Conservation (phyloP, 2,888 invertebrate genomes). For the Ophion costatus region DNA sequence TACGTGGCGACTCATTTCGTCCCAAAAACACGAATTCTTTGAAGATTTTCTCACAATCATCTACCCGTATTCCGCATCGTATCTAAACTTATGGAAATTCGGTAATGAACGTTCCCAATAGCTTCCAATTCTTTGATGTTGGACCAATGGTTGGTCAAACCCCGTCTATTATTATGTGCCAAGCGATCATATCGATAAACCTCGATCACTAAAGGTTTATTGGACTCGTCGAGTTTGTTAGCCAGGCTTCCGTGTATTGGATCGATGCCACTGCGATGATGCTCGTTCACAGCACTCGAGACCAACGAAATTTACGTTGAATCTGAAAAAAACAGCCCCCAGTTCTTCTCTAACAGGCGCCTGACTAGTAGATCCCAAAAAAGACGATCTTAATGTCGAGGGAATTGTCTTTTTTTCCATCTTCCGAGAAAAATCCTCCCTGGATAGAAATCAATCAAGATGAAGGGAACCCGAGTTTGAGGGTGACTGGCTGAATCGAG, state of each 20-base stretch:
- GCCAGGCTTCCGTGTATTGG: too few relatives aligned
- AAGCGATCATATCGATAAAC: too few relatives aligned
- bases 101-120: too few relatives aligned
- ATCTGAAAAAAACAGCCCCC: not conserved
- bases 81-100: too few relatives aligned
- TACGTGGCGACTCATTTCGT: not conserved
- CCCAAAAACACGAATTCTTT: not conserved
- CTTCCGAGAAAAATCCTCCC: conserved; percentile 50
- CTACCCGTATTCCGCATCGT: not conserved
- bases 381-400: conserved; percentile 13
- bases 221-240: too few relatives aligned
- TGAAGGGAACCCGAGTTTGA: conserved; percentile 24
- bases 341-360: too few relatives aligned
- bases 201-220: too few relatives aligned
- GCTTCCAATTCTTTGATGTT: too few relatives aligned
- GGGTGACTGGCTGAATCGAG: conserved; percentile 55
- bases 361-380: not conserved
- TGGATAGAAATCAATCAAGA: conserved; percentile 59
- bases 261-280: too few relatives aligned
- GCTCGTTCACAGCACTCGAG: too few relatives aligned
- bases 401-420: conserved; percentile 37
- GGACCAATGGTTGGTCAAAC: too few relatives aligned
- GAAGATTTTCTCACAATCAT: not conserved
- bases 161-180: too few relatives aligned
- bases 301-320: not conserved